These are phyloP conservation scores for Lycorma delicatula DNA, from an alignment of 1,140 invertebrate genomes.

Conservation along the genomic window DNA sequence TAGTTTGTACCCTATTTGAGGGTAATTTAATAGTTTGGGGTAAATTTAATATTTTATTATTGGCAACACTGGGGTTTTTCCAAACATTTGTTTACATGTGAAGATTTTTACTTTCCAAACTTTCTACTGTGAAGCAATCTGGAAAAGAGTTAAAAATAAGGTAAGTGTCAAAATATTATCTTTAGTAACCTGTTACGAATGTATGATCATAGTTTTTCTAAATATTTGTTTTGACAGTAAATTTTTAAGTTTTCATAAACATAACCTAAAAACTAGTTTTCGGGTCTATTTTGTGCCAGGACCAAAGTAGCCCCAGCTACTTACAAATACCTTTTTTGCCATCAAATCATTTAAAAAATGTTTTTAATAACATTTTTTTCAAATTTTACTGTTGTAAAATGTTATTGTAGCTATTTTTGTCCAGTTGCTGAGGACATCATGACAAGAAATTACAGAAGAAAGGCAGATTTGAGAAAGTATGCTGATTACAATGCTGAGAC, in stretches of 20 bases:
- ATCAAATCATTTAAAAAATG: constrained; percentile 8
- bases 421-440: constrained; percentile 11
- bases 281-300: constrained; percentile 10
- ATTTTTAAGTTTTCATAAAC: background rate
- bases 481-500: constrained; percentile 12
- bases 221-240: constrained; percentile 10
- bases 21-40: constrained; percentile 1
- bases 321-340: background rate
- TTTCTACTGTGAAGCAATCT: constrained; percentile 3
- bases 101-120: constrained; percentile 11
- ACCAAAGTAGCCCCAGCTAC: constrained; percentile 1
- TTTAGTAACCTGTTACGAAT: constrained; percentile 9
- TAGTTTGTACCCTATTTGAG: constrained; percentile 4
- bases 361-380: too few species aligned
- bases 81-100: constrained; percentile 3
- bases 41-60: constrained; percentile 15
- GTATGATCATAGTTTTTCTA: constrained; percentile 11
- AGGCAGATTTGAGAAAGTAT: constrained; percentile 11
- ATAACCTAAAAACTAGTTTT: constrained; percentile 7
- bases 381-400: too few species aligned
- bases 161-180: constrained; percentile 8
- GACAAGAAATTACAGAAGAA: constrained; percentile 15
- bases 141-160: constrained; percentile 8
- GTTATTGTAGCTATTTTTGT: too few species aligned
- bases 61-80: constrained; percentile 8